Conservation (phyloP, 2,888 invertebrate species). For the Trichogramma evanescens region DNA sequence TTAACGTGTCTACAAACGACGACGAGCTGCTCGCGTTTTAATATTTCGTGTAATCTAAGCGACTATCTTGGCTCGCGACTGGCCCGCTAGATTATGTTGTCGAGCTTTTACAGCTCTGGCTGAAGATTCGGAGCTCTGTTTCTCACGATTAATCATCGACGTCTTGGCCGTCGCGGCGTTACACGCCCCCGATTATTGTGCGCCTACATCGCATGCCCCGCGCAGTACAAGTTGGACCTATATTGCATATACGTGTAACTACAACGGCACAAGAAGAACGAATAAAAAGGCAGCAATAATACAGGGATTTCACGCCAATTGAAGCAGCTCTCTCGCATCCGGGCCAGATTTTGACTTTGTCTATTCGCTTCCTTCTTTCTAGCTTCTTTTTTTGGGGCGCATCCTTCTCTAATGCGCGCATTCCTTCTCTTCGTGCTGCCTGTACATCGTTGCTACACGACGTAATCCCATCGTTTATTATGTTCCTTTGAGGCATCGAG, state of each 20-base stretch:
- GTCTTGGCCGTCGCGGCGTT: conserved; percentile 24
- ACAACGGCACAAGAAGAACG: conserved; percentile 31
- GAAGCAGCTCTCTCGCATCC: conserved; percentile 32
- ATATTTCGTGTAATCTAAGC: too few species aligned
- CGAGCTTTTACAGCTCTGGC: too few species aligned
- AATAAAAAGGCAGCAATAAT: conserved; percentile 36
- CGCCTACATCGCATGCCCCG: neutral
- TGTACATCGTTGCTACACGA: too few species aligned
- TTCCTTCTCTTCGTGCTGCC: neutral
- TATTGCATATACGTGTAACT: conserved; percentile 27
- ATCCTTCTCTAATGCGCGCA: neutral
- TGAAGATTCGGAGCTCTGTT: conserved; percentile 13
- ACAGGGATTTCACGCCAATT: conserved; percentile 45
- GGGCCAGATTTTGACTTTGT: conserved; percentile 41
- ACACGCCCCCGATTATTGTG: conserved; percentile 28
- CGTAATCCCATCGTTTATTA: too few species aligned
- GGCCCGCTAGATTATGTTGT: too few species aligned
- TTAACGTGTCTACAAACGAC: too few species aligned
- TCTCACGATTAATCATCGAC: conserved; percentile 41
- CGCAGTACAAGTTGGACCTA: too few species aligned
- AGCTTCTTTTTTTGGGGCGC: neutral
- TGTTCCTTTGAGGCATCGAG: too few species aligned
- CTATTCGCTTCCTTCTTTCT: conserved; percentile 28
- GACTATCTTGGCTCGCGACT: too few species aligned
- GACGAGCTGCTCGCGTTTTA: too few species aligned